A percentile compares a stretch with the other conserved stretches of the same genome.
Evolutionary conservation across 2,113 vertebrate genomes (phyloP).

Genomic region (Ceuthmochares aereus): DNA sequence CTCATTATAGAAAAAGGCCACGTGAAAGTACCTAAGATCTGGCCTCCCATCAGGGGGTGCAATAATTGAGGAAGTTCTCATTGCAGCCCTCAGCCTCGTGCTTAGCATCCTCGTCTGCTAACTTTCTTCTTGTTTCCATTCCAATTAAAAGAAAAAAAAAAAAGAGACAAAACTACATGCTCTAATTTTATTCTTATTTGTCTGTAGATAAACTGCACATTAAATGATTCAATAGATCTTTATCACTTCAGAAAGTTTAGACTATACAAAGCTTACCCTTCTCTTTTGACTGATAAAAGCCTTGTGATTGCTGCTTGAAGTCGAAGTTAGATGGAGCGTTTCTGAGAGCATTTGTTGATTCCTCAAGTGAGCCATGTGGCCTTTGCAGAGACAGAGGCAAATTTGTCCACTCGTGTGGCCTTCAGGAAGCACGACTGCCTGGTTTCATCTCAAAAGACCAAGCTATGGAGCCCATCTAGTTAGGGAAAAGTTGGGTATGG

Average conservation of each 20-base stretch:
- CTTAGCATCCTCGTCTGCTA: not conserved
- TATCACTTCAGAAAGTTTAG: slow-evolving; percentile 56
- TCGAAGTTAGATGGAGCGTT: not conserved
- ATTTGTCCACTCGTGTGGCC: not conserved
- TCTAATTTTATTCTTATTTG: slow-evolving; percentile 64
- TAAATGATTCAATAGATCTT: slow-evolving; percentile 68
- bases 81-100: not conserved
- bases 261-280: slow-evolving; percentile 47
- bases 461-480: not conserved
- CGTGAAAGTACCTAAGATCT: not conserved
- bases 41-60: not conserved
- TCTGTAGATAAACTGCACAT: slow-evolving; percentile 50
- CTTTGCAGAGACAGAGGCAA: not conserved
- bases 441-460: not conserved
- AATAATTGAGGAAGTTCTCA: not conserved
- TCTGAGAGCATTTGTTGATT: not conserved
- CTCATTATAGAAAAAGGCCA: slow-evolving; percentile 23
- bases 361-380: not conserved
- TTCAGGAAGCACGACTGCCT: not conserved
- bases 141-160: not conserved
- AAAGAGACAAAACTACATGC: not conserved
- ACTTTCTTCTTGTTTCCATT: not conserved
- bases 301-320: not conserved
- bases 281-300: slow-evolving; percentile 32
- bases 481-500: not conserved